A percentile compares a stretch with the other conserved stretches of the same genome.
Conservation (phyloP, 2,888 invertebrate species). For the Cephus runcator region DNA sequence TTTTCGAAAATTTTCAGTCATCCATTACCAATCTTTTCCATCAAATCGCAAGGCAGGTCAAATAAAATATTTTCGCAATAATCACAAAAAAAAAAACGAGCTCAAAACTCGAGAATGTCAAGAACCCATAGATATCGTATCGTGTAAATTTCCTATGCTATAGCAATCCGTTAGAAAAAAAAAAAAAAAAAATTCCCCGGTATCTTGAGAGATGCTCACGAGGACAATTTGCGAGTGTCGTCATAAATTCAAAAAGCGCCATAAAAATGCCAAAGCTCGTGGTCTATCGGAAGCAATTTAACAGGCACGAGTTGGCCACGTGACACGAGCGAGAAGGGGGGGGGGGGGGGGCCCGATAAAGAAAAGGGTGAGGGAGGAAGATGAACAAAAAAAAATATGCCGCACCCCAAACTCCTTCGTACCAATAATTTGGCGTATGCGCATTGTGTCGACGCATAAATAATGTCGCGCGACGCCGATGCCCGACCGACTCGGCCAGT, state of each 20-base stretch:
- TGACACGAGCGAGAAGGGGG: conserved; percentile 39
- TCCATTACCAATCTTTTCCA: no score
- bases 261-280: conserved; percentile 36
- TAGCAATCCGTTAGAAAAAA: background rate
- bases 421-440: background rate
- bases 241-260: conserved; percentile 44
- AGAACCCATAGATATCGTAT: background rate
- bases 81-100: background rate
- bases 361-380: background rate
- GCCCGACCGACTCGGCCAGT: background rate
- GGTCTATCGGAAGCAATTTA: conserved; percentile 55
- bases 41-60: background rate
- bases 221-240: conserved; percentile 31
- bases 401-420: background rate
- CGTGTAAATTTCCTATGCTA: background rate
- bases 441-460: background rate
- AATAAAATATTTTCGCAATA: background rate
- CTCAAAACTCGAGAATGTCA: background rate
- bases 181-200: background rate
- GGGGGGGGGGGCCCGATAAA: background rate
- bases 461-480: background rate
- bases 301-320: conserved; percentile 24
- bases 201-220: conserved; percentile 12
- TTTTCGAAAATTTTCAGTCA: background rate
- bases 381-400: background rate